A percentile compares a stretch with the other conserved stretches of the same genome.
Conservation (phyloP, 2,888 invertebrate species). For the Cataglyphis albicans region DNA sequence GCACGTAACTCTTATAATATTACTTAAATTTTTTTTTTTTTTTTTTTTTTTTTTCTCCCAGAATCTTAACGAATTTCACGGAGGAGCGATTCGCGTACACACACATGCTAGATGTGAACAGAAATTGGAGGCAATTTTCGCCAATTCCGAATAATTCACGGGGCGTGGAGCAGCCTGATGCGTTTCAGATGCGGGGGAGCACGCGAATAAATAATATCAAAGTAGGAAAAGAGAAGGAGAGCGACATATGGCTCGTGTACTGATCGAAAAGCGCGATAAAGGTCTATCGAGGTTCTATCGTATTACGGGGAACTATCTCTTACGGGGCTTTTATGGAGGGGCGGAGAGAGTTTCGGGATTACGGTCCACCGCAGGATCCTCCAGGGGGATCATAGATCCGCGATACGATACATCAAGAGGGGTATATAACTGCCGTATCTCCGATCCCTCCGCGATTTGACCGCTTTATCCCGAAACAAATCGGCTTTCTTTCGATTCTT, state of each 20-base stretch:
- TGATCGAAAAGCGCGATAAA: conserved; percentile 71
- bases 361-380: conserved; percentile 76
- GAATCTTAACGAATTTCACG: conserved; percentile 37
- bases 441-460: conserved; percentile 71
- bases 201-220: conserved; percentile 72
- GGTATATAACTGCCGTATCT: conserved; percentile 65
- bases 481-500: conserved; percentile 63
- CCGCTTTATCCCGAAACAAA: conserved; percentile 73
- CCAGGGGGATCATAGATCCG: conserved; percentile 73
- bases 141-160: conserved; percentile 72
- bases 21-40: no score
- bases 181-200: conserved; percentile 38
- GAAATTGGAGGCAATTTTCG: conserved; percentile 72
- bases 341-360: conserved; percentile 71
- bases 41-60: conserved; percentile 16
- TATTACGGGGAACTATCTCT: conserved; percentile 74
- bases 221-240: conserved; percentile 56
- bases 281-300: conserved; percentile 67
- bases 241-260: conserved; percentile 71
- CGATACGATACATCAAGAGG: conserved; percentile 75
- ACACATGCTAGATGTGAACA: conserved; percentile 17
- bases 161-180: conserved; percentile 57
- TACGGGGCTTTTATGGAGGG: conserved; percentile 67
- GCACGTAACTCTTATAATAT: neutral
- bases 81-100: conserved; percentile 4